These are phyloP conservation scores for Chaetops frenatus DNA, from an alignment of 2,113 vertebrate species.

Conservation along the genomic window DNA sequence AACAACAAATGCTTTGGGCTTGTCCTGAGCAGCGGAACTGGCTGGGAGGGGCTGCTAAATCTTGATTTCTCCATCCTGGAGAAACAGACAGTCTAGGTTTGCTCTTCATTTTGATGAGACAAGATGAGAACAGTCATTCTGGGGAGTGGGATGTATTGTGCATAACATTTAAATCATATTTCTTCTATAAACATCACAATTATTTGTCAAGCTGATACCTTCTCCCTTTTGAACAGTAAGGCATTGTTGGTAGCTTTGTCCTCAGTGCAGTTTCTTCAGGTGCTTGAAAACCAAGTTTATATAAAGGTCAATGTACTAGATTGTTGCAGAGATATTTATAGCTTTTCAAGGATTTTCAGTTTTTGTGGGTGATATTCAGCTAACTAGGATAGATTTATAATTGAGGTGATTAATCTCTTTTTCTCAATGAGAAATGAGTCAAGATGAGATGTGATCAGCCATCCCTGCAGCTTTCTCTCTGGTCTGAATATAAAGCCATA, in stretches of 20 bases:
- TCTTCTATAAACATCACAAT: background rate
- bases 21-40: slow-evolving; percentile 55
- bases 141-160: background rate
- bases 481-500: background rate
- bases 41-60: slow-evolving; percentile 41
- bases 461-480: background rate
- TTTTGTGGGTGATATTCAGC: background rate
- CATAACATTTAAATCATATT: background rate
- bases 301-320: background rate
- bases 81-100: slow-evolving; percentile 35
- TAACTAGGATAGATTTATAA: background rate
- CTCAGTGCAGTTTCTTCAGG: background rate
- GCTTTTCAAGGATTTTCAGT: background rate
- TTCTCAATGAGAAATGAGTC: background rate
- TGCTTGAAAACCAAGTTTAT: background rate
- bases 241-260: background rate
- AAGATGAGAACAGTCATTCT: slow-evolving; percentile 1
- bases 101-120: slow-evolving; percentile 51
- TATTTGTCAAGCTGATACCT: background rate
- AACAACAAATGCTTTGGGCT: slow-evolving; percentile 46
- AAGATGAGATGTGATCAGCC: background rate
- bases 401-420: background rate
- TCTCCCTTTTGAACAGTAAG: background rate
- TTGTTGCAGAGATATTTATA: background rate
- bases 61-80: slow-evolving; percentile 48